phyloP scores from a whole-genome alignment of 2,888 invertebrate genomes.

The Cryptophagus acutangulus region DNA sequence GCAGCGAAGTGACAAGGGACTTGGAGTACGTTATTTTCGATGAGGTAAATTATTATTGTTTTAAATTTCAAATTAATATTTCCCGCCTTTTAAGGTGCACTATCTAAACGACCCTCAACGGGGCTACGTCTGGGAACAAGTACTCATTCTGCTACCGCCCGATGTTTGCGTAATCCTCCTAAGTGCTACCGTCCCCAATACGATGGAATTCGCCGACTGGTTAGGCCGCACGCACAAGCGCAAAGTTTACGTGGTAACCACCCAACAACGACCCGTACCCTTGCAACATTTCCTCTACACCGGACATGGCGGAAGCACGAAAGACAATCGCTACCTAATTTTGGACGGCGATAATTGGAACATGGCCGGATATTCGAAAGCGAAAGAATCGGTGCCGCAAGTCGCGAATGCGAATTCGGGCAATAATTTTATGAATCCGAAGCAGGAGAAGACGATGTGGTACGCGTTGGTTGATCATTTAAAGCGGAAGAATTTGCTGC shows the following conservation, averaged over 20 bases:
- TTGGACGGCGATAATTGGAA: constrained; percentile 75
- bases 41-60: constrained; percentile 58
- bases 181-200: constrained; percentile 97
- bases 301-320: constrained; percentile 69
- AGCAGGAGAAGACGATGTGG: constrained; percentile 80
- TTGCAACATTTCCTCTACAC: constrained; percentile 91
- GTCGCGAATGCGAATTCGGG: constrained; percentile 7
- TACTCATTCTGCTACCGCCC: constrained; percentile 84
- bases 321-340: constrained; percentile 71
- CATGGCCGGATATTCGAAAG: constrained; percentile 53
- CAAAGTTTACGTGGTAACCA: constrained; percentile 90
- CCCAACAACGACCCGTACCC: constrained; percentile 90
- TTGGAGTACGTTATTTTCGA: constrained; percentile 99
- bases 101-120: constrained; percentile 89
- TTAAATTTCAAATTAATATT: constrained; percentile 3
- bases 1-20: constrained; percentile 89
- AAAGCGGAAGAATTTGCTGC: constrained; percentile 74
- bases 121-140: constrained; percentile 99
- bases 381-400: constrained; percentile 32
- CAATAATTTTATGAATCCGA: constrained; percentile 40
- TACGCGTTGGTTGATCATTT: constrained; percentile 78
- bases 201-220: constrained; percentile 93
- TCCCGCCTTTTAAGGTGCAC: constrained; percentile 56
- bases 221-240: constrained; percentile 81
- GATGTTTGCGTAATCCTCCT: constrained; percentile 95